A percentile compares a stretch with the other conserved stretches of the same genome.
Conservation (phyloP, 2,888 invertebrate genomes). For the Melikaiella ostensackeni region DNA sequence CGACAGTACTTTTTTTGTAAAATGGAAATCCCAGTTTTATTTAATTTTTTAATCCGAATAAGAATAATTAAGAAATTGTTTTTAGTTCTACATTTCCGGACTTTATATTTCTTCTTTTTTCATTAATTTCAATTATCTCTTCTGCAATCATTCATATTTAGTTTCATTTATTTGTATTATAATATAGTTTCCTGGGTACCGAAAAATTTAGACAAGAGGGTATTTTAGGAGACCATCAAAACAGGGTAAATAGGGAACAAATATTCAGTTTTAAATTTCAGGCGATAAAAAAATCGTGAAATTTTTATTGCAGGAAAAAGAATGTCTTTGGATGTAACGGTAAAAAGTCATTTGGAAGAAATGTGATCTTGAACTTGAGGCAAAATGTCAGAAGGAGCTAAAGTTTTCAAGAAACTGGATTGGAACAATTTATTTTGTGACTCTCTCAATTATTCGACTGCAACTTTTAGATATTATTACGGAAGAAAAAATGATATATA, state of each 20-base stretch:
- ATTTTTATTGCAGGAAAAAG: not conserved
- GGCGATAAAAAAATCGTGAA: not conserved
- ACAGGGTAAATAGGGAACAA: too few species aligned
- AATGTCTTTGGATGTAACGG: not conserved
- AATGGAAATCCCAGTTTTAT: constrained; percentile 4
- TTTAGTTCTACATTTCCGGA: too few species aligned
- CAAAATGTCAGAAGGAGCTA: not conserved
- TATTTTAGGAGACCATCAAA: too few species aligned
- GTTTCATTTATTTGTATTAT: not conserved
- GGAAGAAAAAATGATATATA: too few species aligned
- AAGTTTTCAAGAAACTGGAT: not conserved
- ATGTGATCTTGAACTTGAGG: constrained; percentile 17
- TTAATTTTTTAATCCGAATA: not conserved
- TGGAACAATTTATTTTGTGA: not conserved
- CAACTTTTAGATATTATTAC: not conserved
- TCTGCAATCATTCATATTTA: not conserved
- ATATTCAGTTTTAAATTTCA: too few species aligned
- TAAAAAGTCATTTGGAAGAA: not conserved
- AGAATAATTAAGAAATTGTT: not conserved
- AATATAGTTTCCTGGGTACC: not conserved
- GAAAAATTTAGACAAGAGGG: too few species aligned
- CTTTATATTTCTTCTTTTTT: not conserved
- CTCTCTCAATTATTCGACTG: not conserved
- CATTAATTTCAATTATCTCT: not conserved
- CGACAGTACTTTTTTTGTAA: not conserved